Conservation (phyloP, 2,113 vertebrate species). For the Megaleporinus macrocephalus region DNA sequence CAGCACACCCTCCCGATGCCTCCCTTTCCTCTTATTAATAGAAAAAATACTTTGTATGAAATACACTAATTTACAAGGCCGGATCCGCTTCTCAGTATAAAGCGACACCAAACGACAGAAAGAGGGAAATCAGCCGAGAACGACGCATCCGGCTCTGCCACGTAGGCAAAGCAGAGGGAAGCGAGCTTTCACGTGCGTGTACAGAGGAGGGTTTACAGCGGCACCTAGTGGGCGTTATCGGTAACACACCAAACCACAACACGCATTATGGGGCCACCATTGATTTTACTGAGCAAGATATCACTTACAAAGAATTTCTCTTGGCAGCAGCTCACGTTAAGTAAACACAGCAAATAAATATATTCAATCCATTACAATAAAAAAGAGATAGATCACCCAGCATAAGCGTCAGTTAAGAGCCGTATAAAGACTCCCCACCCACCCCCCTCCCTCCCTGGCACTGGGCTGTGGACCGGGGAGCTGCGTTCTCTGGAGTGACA, state of each 20-base stretch:
- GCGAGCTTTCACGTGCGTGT: background rate
- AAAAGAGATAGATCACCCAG: too few species aligned
- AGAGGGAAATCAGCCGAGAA: background rate
- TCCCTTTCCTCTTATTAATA: too few species aligned
- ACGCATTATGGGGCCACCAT: background rate
- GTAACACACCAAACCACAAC: background rate
- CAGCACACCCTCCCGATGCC: background rate
- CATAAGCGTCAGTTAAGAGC: too few species aligned
- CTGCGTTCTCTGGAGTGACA: too few species aligned
- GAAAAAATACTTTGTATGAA: too few species aligned
- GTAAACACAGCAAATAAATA: too few species aligned
- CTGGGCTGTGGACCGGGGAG: too few species aligned
- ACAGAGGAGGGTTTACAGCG: conserved; percentile 12
- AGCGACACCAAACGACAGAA: background rate
- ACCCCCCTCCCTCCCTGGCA: too few species aligned
- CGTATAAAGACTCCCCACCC: too few species aligned
- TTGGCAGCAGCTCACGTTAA: too few species aligned
- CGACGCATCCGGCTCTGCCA: conserved; percentile 16
- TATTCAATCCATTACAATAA: too few species aligned
- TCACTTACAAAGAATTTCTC: too few species aligned
- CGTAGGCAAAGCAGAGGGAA: background rate
- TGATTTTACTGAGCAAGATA: background rate
- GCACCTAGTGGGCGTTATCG: conserved; percentile 8
- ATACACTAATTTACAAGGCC: background rate
- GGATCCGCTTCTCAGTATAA: background rate